phyloP scores from a whole-genome alignment of 2,888 invertebrate genomes.

The Lasioglossum morio region DNA sequence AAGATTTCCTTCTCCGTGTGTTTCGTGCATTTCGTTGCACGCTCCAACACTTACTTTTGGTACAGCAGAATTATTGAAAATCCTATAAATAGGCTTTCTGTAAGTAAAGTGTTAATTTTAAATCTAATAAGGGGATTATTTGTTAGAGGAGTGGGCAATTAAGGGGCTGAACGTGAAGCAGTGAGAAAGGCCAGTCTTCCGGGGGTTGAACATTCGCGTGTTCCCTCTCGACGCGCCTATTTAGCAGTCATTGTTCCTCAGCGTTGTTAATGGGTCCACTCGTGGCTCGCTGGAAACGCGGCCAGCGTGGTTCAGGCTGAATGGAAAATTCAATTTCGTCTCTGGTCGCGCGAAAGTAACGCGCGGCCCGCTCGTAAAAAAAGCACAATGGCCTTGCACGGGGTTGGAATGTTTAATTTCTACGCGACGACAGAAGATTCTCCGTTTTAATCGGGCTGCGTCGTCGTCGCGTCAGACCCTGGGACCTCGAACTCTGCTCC shows the following conservation, averaged over 20 bases:
- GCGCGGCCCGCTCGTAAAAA: slow-evolving; percentile 27
- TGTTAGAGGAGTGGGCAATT: neutral
- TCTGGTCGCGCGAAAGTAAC: slow-evolving; percentile 62
- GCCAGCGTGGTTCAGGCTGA: slow-evolving; percentile 27
- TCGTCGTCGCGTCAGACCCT: neutral
- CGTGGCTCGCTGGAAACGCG: slow-evolving; percentile 26
- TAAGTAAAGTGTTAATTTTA: neutral
- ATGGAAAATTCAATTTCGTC: slow-evolving; percentile 71
- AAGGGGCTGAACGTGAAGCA: neutral
- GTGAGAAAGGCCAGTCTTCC: neutral
- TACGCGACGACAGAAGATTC: neutral
- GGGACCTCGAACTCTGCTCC: neutral
- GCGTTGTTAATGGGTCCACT: slow-evolving; percentile 57
- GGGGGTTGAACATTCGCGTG: neutral
- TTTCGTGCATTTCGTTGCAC: too few relatives aligned
- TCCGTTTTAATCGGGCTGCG: slow-evolving; percentile 38
- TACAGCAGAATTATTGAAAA: too few relatives aligned
- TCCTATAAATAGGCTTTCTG: too few relatives aligned
- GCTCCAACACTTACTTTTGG: too few relatives aligned
- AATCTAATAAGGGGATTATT: neutral
- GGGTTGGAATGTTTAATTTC: slow-evolving; percentile 59
- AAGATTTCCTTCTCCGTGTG: too few relatives aligned
- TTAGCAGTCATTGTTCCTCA: slow-evolving; percentile 63
- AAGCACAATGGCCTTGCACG: slow-evolving; percentile 21
- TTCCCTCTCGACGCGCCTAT: slow-evolving; percentile 48